A percentile compares a stretch with the other conserved stretches of the same genome.
These are phyloP conservation scores for Tachystola acroxantha DNA, from an alignment of 2,888 invertebrate genomes.

Conservation along the genomic window DNA sequence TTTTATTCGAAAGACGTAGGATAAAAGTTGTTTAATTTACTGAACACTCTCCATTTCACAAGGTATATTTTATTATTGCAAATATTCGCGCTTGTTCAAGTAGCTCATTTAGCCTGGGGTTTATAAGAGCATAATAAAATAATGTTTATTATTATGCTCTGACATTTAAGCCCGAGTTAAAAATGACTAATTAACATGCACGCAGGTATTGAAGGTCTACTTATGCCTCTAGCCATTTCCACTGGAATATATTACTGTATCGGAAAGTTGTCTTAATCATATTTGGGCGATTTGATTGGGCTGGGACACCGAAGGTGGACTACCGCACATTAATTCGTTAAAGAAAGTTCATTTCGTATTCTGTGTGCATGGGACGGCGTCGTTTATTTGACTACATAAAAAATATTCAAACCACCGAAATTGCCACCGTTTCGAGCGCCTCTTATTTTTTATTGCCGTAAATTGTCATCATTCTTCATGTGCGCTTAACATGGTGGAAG, in stretches of 20 bases:
- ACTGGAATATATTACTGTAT: conserved; percentile 14
- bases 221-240: background rate
- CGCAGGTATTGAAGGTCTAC: background rate
- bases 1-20: no score
- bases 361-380: conserved; percentile 35
- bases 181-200: background rate
- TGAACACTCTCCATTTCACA: no score
- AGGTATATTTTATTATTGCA: no score
- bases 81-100: no score
- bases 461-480: conserved; percentile 12
- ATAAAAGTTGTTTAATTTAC: no score
- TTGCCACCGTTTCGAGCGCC: conserved; percentile 34
- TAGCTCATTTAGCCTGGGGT: no score
- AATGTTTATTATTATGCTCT: no score
- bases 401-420: conserved; percentile 41
- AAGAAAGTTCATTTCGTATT: conserved; percentile 56
- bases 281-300: conserved; percentile 54
- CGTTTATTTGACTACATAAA: conserved; percentile 36
- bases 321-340: conserved; percentile 42
- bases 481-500: background rate
- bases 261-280: conserved; percentile 38
- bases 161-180: background rate
- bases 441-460: conserved; percentile 26
- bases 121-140: no score
- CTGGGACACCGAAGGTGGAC: conserved; percentile 14